Percentiles rank a stretch among this genome's conserved stretches.
Conservation (phyloP, 2,797 vertebrate species). For the Myripristis murdjan region DNA sequence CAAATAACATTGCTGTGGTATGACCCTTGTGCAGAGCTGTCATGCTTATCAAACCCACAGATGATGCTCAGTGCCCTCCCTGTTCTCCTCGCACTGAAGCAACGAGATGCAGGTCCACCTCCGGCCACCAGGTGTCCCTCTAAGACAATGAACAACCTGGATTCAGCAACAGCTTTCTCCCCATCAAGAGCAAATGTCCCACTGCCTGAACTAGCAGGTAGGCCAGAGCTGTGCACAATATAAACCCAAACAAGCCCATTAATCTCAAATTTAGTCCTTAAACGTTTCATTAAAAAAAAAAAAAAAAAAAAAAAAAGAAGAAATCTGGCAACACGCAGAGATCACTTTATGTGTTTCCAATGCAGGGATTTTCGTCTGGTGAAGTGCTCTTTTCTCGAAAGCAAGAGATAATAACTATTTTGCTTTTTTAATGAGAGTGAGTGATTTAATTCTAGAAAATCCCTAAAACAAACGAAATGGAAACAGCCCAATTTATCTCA, state of each 20-base stretch:
- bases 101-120: slow-evolving; percentile 17
- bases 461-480: no score
- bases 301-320: no score
- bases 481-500: no score
- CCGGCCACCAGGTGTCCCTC: slow-evolving; percentile 76
- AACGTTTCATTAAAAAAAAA: no score
- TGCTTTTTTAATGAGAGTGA: no score
- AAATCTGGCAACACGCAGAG: no score
- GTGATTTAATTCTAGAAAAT: no score
- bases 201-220: neutral
- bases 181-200: slow-evolving; percentile 1
- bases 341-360: no score
- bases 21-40: slow-evolving; percentile 1
- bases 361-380: no score
- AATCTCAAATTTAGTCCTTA: neutral
- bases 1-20: neutral
- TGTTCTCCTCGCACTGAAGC: neutral
- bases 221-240: neutral
- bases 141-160: slow-evolving; percentile 55
- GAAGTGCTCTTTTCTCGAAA: no score
- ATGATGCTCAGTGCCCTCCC: neutral
- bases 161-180: neutral
- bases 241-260: neutral
- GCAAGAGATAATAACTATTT: no score
- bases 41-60: neutral